phyloP scores from a whole-genome alignment of 2,888 invertebrate species.

The Meiosimyza platycephala region DNA sequence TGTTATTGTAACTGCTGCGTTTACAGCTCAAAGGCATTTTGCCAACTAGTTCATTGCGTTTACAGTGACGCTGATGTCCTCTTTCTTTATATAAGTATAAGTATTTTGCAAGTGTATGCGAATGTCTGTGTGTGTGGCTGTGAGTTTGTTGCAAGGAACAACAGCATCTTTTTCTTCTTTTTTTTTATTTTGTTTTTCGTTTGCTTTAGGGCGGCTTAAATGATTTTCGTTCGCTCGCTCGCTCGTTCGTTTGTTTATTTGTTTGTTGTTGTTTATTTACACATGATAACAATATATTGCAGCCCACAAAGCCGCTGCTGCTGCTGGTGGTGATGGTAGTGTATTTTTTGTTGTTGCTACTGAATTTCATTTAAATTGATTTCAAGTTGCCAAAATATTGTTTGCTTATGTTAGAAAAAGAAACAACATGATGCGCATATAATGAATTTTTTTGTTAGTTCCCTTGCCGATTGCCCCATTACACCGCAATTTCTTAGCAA shows the following conservation, averaged over 20 bases:
- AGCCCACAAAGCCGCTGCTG: neutral
- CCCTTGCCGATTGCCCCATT: too few relatives aligned
- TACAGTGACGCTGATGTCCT: neutral
- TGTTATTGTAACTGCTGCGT: conserved; percentile 24
- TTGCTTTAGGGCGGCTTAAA: conserved; percentile 9
- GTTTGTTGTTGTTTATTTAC: conserved; percentile 30
- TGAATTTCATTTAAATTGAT: conserved; percentile 18
- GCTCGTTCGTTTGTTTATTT: too few relatives aligned
- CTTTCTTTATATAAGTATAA: neutral
- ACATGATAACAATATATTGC: conserved; percentile 32
- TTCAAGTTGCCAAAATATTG: conserved; percentile 21
- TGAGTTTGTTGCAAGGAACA: neutral
- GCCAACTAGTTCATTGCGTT: conserved; percentile 44
- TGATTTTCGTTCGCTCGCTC: too few relatives aligned
- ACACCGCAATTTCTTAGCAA: neutral
- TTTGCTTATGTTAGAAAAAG: too few relatives aligned
- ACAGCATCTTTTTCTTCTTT: neutral
- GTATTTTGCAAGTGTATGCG: conserved; percentile 3
- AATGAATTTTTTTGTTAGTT: too few relatives aligned
- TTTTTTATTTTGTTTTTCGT: conserved; percentile 6
- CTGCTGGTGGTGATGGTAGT: neutral
- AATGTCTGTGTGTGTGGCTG: neutral
- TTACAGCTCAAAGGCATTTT: conserved; percentile 45
- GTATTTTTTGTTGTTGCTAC: conserved; percentile 9
- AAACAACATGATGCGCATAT: neutral